Conservation (phyloP, 1,140 invertebrate genomes). For the Euwallacea fornicatus region DNA sequence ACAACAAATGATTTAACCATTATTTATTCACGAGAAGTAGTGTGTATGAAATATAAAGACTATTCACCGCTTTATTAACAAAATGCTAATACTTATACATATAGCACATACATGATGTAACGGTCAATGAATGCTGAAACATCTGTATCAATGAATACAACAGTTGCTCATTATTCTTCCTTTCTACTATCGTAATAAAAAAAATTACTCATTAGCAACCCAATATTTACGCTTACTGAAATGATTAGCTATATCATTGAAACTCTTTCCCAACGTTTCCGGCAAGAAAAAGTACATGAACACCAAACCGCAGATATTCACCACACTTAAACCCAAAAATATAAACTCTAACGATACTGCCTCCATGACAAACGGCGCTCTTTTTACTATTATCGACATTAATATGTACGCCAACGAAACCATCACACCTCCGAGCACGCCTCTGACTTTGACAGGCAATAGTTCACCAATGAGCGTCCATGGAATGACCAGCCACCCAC, state of each 20-base stretch:
- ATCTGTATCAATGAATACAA: too few relatives aligned
- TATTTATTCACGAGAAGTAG: too few relatives aligned
- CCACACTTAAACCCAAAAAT: constrained; percentile 65
- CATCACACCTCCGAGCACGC: constrained; percentile 59
- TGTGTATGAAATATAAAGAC: too few relatives aligned
- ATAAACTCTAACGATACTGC: constrained; percentile 57
- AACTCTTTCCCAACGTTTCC: constrained; percentile 72
- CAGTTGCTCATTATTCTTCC: too few relatives aligned
- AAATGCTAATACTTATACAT: too few relatives aligned
- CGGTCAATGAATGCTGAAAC: too few relatives aligned
- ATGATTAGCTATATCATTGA: constrained; percentile 57
- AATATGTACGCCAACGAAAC: constrained; percentile 63
- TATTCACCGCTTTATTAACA: too few relatives aligned
- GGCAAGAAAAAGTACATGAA: constrained; percentile 68
- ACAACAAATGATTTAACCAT: too few relatives aligned
- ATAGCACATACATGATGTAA: too few relatives aligned
- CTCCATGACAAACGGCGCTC: constrained; percentile 60
- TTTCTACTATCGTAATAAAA: too few relatives aligned
- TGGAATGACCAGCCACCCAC: constrained; percentile 64
- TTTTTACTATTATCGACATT: constrained; percentile 67
- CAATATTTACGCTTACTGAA: not conserved
- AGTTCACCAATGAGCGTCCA: constrained; percentile 63
- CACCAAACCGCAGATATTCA: constrained; percentile 60
- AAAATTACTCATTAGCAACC: too few relatives aligned
- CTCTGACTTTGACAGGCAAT: constrained; percentile 59